Evolutionary conservation across 1,140 invertebrate species (phyloP).

Genomic region (Alviniconcha marisindica): DNA sequence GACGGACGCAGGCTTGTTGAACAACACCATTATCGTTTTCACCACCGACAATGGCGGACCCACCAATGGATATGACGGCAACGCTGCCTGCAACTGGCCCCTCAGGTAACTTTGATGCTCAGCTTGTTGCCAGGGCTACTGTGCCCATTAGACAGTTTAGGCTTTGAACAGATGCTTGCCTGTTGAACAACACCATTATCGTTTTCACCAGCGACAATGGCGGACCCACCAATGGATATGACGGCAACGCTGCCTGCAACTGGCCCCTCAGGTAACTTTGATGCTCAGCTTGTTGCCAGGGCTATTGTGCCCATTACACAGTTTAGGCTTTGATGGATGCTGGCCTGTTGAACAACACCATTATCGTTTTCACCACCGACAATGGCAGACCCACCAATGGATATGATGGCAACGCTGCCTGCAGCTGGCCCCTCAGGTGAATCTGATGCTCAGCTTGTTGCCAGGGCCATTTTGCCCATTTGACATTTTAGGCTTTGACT

Average conservation of each 20-base stretch:
- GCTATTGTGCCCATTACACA: background rate
- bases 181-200: constrained; percentile 70
- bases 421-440: constrained; percentile 90
- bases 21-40: constrained; percentile 73
- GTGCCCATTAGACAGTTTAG: background rate
- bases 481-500: constrained; percentile 77
- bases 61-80: constrained; percentile 86
- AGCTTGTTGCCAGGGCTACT: no score
- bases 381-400: constrained; percentile 80
- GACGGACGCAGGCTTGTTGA: constrained; percentile 74
- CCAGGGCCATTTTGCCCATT: background rate
- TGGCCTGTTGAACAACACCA: constrained; percentile 71
- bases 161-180: constrained; percentile 80
- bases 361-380: constrained; percentile 74
- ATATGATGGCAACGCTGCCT: constrained; percentile 91
- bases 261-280: constrained; percentile 88
- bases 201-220: constrained; percentile 75
- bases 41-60: constrained; percentile 78
- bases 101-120: no score
- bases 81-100: constrained; percentile 94
- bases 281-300: no score
- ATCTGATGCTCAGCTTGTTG: no score
- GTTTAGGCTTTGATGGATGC: constrained; percentile 79
- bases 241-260: constrained; percentile 92
- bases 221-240: constrained; percentile 84